Evolutionary conservation across 2,797 vertebrate genomes (phyloP).

Genomic region (Saxicola maurus): DNA sequence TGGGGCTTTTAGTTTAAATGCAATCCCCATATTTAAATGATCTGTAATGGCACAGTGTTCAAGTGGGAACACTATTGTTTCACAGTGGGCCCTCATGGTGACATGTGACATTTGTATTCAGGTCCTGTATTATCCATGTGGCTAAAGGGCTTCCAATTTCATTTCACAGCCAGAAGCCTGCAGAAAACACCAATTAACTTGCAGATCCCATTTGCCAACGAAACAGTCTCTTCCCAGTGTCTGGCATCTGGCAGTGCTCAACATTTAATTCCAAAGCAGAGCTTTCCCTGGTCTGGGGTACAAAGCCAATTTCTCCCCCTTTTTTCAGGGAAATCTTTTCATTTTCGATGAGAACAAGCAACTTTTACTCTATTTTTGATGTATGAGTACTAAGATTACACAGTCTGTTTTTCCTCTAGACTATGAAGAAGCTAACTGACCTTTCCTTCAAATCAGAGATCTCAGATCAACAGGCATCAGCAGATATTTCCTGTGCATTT

Average conservation of each 20-base stretch:
- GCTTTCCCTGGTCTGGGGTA: constrained; percentile 31
- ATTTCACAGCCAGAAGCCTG: constrained; percentile 78
- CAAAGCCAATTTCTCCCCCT: constrained; percentile 32
- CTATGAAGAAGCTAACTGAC: neutral
- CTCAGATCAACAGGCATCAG: neutral
- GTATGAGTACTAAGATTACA: neutral
- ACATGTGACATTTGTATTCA: constrained; percentile 80
- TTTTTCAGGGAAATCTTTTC: constrained; percentile 22
- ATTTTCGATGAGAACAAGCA: constrained; percentile 15
- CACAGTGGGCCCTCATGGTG: constrained; percentile 68
- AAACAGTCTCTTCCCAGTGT: constrained; percentile 67
- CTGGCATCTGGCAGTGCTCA: constrained; percentile 70
- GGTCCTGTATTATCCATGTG: constrained; percentile 72
- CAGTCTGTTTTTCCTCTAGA: neutral
- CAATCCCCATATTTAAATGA: constrained; percentile 78
- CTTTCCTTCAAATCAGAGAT: neutral
- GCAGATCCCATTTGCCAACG: constrained; percentile 74
- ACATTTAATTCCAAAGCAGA: constrained; percentile 69
- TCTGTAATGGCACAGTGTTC: constrained; percentile 65
- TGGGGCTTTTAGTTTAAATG: constrained; percentile 75
- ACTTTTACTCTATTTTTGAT: constrained; percentile 43
- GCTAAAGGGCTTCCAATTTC: constrained; percentile 80
- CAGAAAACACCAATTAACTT: constrained; percentile 81
- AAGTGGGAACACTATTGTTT: constrained; percentile 70
- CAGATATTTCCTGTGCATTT: neutral